Evolutionary conservation across 2,113 vertebrate genomes (phyloP).

Genomic region (Macquaria australasica): DNA sequence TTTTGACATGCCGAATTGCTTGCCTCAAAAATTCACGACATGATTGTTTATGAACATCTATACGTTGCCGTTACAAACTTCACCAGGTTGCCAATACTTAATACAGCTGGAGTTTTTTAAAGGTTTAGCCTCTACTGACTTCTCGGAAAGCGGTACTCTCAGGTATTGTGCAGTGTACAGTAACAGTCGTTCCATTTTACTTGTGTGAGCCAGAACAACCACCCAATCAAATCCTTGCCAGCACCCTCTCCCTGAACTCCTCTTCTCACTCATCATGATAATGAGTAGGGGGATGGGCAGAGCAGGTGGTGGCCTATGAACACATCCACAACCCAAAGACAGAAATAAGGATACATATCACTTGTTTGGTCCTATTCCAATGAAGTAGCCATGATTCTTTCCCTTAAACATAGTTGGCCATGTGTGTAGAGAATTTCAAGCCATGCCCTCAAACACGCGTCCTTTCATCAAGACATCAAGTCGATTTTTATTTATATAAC

Average conservation of each 20-base stretch:
- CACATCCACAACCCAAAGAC: conserved; percentile 65
- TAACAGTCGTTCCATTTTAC: conserved; percentile 67
- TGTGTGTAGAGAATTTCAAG: conserved; percentile 21
- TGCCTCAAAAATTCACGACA: not conserved
- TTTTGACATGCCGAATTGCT: not conserved
- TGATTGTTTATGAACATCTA: not conserved
- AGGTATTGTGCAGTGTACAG: conserved; percentile 52
- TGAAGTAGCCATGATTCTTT: conserved; percentile 22
- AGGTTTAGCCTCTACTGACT: conserved; percentile 28
- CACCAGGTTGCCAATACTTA: not conserved
- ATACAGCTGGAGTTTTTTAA: conserved; percentile 6
- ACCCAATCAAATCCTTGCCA: conserved; percentile 74
- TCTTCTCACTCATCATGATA: conserved; percentile 80
- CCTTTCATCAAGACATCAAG: conserved; percentile 24
- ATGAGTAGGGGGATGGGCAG: conserved; percentile 77
- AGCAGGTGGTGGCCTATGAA: conserved; percentile 79
- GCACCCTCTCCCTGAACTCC: conserved; percentile 73
- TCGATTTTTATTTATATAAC: too few species aligned
- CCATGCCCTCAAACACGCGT: not conserved
- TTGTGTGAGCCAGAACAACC: conserved; percentile 61
- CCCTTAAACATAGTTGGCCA: conserved; percentile 20
- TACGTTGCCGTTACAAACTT: conserved; percentile 12
- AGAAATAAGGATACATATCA: conserved; percentile 63
- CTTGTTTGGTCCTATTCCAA: conserved; percentile 29
- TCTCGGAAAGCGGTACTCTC: conserved; percentile 22